These are phyloP conservation scores for Dendrolimus punctatus DNA, from an alignment of 1,140 invertebrate species.

Conservation along the genomic window DNA sequence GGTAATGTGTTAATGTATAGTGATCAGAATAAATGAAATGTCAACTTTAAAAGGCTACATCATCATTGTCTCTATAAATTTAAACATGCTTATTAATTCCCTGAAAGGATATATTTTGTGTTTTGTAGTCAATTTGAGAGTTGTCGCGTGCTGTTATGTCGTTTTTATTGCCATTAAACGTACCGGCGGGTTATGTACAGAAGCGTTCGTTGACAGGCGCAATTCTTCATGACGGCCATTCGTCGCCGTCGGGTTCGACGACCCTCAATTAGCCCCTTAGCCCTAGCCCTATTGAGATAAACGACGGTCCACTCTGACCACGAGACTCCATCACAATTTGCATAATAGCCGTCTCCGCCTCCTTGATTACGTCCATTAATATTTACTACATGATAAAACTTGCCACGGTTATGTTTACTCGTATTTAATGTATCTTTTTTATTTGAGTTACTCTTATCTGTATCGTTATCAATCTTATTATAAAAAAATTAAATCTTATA, in stretches of 20 bases:
- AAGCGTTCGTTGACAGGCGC: conserved; percentile 14
- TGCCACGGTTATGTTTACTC: conserved; percentile 17
- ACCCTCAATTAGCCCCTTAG: conserved; percentile 39
- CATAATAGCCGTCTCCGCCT: conserved; percentile 33
- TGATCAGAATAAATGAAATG: too few relatives aligned
- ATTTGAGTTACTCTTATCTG: not conserved
- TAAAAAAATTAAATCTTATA: too few relatives aligned
- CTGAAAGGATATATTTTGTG: too few relatives aligned
- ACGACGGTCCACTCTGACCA: conserved; percentile 22
- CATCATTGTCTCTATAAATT: too few relatives aligned
- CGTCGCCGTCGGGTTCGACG: conserved; percentile 28
- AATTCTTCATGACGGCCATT: conserved; percentile 29
- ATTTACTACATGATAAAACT: conserved; percentile 28
- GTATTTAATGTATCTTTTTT: conserved; percentile 3
- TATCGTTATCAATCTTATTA: too few relatives aligned
- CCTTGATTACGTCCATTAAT: conserved; percentile 33
- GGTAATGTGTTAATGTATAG: too few relatives aligned
- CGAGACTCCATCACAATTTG: conserved; percentile 32
- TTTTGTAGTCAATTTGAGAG: too few relatives aligned
- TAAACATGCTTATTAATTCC: too few relatives aligned
- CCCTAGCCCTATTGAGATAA: conserved; percentile 41
- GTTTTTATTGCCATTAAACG: not conserved
- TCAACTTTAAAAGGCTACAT: too few relatives aligned
- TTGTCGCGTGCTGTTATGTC: too few relatives aligned
- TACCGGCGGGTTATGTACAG: conserved; percentile 6